Percentiles rank a stretch among this genome's conserved stretches.
Evolutionary conservation across 2,113 vertebrate species (phyloP).

Genomic region (Gymnocephalus cernua): DNA sequence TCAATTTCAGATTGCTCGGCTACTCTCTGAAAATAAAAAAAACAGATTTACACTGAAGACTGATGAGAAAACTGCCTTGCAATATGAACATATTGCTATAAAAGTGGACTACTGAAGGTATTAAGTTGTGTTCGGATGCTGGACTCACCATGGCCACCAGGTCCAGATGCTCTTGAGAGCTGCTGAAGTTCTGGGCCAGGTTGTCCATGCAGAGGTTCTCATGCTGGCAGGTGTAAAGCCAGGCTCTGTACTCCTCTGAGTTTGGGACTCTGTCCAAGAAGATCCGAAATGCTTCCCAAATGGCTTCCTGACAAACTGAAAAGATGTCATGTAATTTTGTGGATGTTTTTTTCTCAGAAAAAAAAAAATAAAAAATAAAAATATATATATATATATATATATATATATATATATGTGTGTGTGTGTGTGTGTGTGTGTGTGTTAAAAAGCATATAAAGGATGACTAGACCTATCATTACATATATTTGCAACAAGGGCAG

Average conservation of each 20-base stretch:
- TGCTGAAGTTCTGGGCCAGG: constrained; percentile 94
- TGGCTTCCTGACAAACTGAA: constrained; percentile 95
- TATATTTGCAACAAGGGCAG: background rate
- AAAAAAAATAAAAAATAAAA: too few relatives aligned
- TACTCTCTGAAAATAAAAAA: constrained; percentile 68
- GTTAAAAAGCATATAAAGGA: background rate
- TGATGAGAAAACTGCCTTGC: background rate
- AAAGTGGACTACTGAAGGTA: background rate
- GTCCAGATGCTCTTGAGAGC: constrained; percentile 91
- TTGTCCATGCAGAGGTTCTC: constrained; percentile 93
- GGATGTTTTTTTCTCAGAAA: background rate
- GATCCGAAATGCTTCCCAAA: constrained; percentile 95
- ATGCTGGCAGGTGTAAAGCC: constrained; percentile 91
- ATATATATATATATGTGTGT: too few relatives aligned
- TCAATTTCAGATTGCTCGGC: constrained; percentile 59
- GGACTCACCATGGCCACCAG: constrained; percentile 88
- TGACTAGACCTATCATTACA: background rate
- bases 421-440: too few relatives aligned
- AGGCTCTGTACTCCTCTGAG: constrained; percentile 90
- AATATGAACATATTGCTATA: background rate
- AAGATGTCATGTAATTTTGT: constrained; percentile 1
- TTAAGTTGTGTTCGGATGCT: background rate
- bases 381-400: too few relatives aligned
- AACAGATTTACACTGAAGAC: background rate
- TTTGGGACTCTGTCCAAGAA: constrained; percentile 94